Conservation (phyloP, 2,797 vertebrate genomes). For the Sebastes hopkinsi region DNA sequence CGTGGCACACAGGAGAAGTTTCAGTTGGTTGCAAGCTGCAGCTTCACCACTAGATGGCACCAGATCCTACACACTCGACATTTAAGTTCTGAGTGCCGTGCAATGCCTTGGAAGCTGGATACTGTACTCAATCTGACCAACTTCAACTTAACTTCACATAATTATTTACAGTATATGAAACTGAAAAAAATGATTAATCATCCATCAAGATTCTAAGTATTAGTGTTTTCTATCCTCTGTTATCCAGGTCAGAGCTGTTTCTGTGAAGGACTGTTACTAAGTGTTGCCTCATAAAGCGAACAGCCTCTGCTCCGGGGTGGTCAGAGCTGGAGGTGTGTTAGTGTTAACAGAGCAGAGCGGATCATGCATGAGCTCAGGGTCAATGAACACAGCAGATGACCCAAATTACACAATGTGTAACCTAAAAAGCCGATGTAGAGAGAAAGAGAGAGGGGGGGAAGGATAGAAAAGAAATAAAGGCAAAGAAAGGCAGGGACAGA, state of each 20-base stretch:
- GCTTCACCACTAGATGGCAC: not conserved
- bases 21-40: not conserved
- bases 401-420: constrained; percentile 23
- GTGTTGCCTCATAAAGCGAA: constrained; percentile 9
- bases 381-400: constrained; percentile 4
- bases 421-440: not conserved
- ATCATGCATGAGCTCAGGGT: constrained; percentile 8
- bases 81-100: not conserved
- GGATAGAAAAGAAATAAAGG: not conserved
- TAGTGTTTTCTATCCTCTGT: not conserved
- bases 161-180: not conserved
- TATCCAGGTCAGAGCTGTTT: not conserved
- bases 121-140: not conserved
- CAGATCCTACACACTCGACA: not conserved
- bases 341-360: not conserved
- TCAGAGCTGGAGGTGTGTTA: constrained; percentile 4
- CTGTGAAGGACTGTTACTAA: constrained; percentile 11
- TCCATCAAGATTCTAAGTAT: not conserved
- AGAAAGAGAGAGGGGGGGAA: not conserved
- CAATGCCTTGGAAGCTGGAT: not conserved
- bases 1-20: not conserved
- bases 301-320: not conserved
- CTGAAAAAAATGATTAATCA: not conserved
- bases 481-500: not conserved
- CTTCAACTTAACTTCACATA: not conserved